These are phyloP conservation scores for Amphimallon solstitiale DNA, from an alignment of 2,888 invertebrate species.

Conservation along the genomic window DNA sequence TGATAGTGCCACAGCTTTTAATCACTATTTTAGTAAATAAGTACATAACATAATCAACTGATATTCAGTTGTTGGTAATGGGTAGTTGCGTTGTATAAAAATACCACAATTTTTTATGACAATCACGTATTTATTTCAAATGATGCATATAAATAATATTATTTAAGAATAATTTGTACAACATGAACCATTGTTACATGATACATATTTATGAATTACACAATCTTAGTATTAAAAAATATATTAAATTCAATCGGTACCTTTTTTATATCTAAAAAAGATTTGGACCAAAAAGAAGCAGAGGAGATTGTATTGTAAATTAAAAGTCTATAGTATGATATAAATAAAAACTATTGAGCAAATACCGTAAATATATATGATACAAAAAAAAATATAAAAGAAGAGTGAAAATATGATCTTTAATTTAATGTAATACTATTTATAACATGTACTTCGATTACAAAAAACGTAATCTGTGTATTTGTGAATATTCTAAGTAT, in stretches of 20 bases:
- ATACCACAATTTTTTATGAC: constrained; percentile 41
- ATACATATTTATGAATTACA: constrained; percentile 33
- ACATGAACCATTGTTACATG: constrained; percentile 32
- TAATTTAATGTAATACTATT: constrained; percentile 19
- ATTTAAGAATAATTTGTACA: constrained; percentile 29
- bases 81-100: constrained; percentile 35
- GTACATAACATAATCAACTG: constrained; percentile 34
- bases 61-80: constrained; percentile 41
- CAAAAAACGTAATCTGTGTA: constrained; percentile 23
- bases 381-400: constrained; percentile 20
- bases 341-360: constrained; percentile 35
- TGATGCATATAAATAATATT: constrained; percentile 33
- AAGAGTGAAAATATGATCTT: constrained; percentile 20
- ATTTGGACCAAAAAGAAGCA: constrained; percentile 34
- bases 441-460: constrained; percentile 13
- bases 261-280: constrained; percentile 30
- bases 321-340: constrained; percentile 23
- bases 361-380: constrained; percentile 34
- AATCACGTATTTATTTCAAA: constrained; percentile 39
- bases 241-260: constrained; percentile 25
- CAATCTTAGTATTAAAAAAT: constrained; percentile 23
- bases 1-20: constrained; percentile 40
- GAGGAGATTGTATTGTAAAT: constrained; percentile 28
- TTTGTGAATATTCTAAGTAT: constrained; percentile 27
- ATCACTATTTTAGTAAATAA: constrained; percentile 28